These are phyloP conservation scores for Sorex fumeus DNA, from an alignment of 2,113 vertebrate genomes.

Conservation along the genomic window DNA sequence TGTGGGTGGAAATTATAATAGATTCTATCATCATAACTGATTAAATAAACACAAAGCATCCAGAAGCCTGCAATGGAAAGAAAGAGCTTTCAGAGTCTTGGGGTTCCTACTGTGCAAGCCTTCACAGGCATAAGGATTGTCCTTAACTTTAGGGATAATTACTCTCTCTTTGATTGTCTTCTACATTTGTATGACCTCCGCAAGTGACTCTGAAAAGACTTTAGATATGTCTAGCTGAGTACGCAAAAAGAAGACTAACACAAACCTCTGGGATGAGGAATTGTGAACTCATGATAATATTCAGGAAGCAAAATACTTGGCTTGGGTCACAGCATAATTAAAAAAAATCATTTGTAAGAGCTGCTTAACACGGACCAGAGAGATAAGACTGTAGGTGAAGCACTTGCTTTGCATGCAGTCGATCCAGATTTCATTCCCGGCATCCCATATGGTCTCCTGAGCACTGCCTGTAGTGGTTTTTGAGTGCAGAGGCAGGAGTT, in stretches of 20 bases:
- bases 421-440: too few species aligned
- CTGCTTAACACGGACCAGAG: too few species aligned
- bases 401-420: too few species aligned
- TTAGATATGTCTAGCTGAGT: background rate
- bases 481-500: too few species aligned
- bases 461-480: too few species aligned
- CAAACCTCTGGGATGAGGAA: background rate
- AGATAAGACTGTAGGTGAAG: too few species aligned
- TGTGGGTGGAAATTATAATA: background rate
- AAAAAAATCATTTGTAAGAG: background rate
- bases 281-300: background rate
- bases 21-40: background rate
- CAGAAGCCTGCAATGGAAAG: background rate
- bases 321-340: background rate
- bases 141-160: background rate
- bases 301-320: conserved; percentile 12
- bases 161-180: background rate
- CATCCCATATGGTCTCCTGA: too few species aligned
- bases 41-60: background rate
- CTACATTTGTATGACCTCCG: background rate
- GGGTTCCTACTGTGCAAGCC: background rate
- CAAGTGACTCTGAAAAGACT: background rate
- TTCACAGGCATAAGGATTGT: background rate
- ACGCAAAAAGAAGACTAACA: background rate
- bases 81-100: background rate